A percentile compares a stretch with the other conserved stretches of the same genome.
phyloP scores from a whole-genome alignment of 1,140 invertebrate genomes.

The Melipona quadrifasciata region DNA sequence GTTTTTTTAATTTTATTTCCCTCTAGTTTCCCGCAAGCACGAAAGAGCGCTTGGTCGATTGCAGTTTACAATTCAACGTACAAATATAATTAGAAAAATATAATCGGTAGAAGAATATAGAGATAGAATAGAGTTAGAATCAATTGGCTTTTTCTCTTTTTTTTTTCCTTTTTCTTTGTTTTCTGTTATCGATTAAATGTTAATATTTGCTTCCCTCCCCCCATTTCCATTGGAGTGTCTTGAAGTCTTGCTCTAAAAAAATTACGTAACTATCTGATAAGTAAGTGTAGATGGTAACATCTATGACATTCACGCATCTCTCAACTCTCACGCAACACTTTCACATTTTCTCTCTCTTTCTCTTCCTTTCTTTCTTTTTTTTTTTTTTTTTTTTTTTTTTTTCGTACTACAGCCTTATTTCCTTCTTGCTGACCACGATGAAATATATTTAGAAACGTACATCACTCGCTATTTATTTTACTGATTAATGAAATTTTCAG shows the following conservation, averaged over 20 bases:
- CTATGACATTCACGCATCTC: slow-evolving; percentile 21
- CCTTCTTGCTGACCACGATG: not conserved
- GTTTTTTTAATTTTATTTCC: not conserved
- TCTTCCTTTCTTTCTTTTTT: not conserved
- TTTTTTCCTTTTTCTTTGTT: not conserved
- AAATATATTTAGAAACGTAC: not conserved
- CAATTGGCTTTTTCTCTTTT: slow-evolving; percentile 57
- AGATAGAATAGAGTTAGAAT: slow-evolving; percentile 81
- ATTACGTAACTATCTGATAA: slow-evolving; percentile 56
- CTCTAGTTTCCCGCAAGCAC: slow-evolving; percentile 68
- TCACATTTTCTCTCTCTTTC: not conserved
- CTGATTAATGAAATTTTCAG: not conserved
- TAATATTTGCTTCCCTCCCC: slow-evolving; percentile 35
- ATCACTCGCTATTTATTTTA: not conserved
- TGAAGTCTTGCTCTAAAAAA: slow-evolving; percentile 66
- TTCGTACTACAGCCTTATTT: not conserved
- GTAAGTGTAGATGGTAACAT: slow-evolving; percentile 46
- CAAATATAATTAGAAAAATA: slow-evolving; percentile 83
- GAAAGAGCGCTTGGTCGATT: slow-evolving; percentile 75
- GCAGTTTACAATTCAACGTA: slow-evolving; percentile 81
- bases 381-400: not conserved
- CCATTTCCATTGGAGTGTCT: slow-evolving; percentile 64
- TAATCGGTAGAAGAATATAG: slow-evolving; percentile 82
- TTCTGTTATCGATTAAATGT: slow-evolving; percentile 48
- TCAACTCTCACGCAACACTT: not conserved